phyloP scores from a whole-genome alignment of 2,113 vertebrate genomes.

The Psittacara wagleri region DNA sequence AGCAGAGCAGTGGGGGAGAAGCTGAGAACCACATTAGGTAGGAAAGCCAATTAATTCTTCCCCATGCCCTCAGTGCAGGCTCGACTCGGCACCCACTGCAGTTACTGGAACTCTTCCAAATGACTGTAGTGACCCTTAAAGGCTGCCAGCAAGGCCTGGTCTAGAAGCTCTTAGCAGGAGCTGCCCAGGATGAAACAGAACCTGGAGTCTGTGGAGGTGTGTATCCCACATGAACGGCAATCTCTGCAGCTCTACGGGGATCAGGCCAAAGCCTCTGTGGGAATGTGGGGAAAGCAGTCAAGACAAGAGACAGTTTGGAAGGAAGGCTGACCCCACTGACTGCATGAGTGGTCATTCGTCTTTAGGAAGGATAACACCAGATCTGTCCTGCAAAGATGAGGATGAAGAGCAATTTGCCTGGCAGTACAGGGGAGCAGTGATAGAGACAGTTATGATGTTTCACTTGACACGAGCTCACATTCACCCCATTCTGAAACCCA shows the following conservation, averaged over 20 bases:
- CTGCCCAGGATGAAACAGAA: neutral
- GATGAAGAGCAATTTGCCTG: neutral
- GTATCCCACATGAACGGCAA: neutral
- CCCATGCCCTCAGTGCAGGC: neutral
- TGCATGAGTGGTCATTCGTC: neutral
- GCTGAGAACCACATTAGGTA: slow-evolving; percentile 10
- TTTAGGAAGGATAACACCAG: neutral
- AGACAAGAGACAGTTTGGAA: neutral
- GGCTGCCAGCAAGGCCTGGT: neutral
- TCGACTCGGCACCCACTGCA: neutral
- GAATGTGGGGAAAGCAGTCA: neutral
- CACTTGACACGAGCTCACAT: fast-evolving
- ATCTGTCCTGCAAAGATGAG: neutral
- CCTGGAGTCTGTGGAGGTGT: neutral
- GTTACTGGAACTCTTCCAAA: neutral
- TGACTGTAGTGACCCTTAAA: neutral
- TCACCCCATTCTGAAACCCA: neutral
- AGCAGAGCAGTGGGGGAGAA: slow-evolving; percentile 39
- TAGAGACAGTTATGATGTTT: neutral
- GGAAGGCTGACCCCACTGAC: neutral
- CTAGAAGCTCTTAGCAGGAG: neutral
- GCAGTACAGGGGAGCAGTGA: neutral
- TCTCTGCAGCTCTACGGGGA: neutral
- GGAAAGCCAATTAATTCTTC: neutral
- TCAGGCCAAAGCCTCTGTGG: neutral